Percentiles rank a stretch among this genome's conserved stretches.
Evolutionary conservation across 2,113 vertebrate species (phyloP).

Genomic region (Mola mola): DNA sequence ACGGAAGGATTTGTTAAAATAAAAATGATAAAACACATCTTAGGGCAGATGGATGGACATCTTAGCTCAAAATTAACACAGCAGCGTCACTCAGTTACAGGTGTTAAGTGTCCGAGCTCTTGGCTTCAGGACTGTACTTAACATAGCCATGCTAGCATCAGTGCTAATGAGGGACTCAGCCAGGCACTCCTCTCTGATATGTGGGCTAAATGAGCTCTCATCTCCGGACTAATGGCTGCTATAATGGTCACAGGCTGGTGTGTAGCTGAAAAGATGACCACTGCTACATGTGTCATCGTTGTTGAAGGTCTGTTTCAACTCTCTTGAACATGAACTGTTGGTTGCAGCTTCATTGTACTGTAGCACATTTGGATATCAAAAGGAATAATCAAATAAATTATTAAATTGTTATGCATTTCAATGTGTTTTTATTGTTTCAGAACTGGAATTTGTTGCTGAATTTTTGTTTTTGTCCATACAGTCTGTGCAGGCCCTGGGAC

Average conservation of each 20-base stretch:
- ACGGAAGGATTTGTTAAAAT: no score
- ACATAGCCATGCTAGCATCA: slow-evolving; percentile 18
- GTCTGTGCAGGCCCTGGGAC: no score
- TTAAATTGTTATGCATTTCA: no score
- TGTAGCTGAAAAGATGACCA: slow-evolving; percentile 15
- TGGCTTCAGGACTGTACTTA: not conserved
- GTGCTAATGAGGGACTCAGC: slow-evolving; percentile 26
- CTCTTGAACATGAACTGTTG: not conserved
- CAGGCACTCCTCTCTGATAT: slow-evolving; percentile 22
- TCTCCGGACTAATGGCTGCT: slow-evolving; percentile 38
- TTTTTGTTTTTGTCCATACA: no score
- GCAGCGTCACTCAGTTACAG: not conserved
- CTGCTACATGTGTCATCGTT: not conserved
- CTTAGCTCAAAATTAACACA: no score
- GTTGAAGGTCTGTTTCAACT: slow-evolving; percentile 1
- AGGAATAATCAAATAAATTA: no score
- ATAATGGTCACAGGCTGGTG: slow-evolving; percentile 28
- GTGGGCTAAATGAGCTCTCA: slow-evolving; percentile 38
- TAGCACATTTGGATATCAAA: no score
- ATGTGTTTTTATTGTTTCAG: no score
- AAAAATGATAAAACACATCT: no score
- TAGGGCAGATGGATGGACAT: no score
- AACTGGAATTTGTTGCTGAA: no score
- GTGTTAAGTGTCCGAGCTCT: not conserved
- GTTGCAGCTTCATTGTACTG: not conserved